Evolutionary conservation across 2,797 vertebrate genomes (phyloP).

Genomic region (Eulemur coronatus): DNA sequence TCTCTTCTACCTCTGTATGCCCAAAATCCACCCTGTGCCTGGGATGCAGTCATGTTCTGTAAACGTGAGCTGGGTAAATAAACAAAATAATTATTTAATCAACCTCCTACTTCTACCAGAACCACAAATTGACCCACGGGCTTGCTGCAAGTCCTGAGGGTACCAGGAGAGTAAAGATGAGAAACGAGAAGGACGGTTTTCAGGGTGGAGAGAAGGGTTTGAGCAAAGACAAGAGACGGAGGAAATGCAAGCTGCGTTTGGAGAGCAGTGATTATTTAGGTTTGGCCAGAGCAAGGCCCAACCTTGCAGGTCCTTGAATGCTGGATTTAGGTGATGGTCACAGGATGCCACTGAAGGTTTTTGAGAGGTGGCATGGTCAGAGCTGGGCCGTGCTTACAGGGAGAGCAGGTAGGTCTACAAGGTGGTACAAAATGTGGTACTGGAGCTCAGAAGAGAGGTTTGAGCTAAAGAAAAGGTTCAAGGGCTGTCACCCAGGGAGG

Average conservation of each 20-base stretch:
- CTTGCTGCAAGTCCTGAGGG: neutral
- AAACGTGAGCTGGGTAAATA: neutral
- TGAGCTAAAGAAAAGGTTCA: neutral
- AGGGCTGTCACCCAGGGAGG: neutral
- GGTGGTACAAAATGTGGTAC: neutral
- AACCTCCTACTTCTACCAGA: neutral
- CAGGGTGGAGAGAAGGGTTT: rapidly evolving
- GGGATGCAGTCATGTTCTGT: neutral
- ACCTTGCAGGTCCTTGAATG: neutral
- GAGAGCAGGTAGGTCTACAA: neutral
- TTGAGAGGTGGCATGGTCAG: neutral
- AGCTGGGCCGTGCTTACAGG: neutral
- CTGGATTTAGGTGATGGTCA: too few relatives aligned
- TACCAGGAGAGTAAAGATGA: neutral
- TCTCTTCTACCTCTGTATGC: neutral
- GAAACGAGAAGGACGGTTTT: neutral
- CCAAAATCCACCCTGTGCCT: neutral
- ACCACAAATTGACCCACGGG: neutral
- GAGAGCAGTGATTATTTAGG: neutral
- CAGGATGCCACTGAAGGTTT: too few relatives aligned
- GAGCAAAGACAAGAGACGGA: neutral
- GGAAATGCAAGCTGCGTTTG: neutral
- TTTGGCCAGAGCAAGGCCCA: neutral
- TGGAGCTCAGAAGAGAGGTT: neutral
- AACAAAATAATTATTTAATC: constrained; percentile 26